A percentile compares a stretch with the other conserved stretches of the same genome.
These are phyloP conservation scores for Mormyrops boulengeri DNA, from an alignment of 2,797 vertebrate species.

Conservation along the genomic window DNA sequence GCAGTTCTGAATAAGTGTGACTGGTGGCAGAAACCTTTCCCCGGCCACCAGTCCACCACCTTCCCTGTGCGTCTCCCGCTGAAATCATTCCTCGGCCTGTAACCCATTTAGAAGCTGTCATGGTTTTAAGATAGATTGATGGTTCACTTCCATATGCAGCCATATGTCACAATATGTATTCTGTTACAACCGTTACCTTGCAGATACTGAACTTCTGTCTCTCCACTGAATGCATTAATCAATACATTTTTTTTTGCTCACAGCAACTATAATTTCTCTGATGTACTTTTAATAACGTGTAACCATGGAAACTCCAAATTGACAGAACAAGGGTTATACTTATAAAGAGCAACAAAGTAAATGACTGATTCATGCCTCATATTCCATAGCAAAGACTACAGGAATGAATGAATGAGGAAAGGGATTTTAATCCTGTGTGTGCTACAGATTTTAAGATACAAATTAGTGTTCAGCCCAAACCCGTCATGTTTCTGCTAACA, in stretches of 20 bases:
- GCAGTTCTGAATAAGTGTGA: neutral
- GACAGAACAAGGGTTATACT: neutral
- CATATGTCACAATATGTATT: constrained; percentile 14
- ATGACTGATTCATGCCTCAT: neutral
- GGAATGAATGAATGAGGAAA: neutral
- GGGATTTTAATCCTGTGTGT: neutral
- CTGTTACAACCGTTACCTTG: neutral
- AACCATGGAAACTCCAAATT: neutral
- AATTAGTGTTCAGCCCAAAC: neutral
- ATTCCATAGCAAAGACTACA: neutral
- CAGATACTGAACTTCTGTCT: neutral
- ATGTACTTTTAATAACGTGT: neutral
- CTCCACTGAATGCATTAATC: neutral
- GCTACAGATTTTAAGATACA: neutral
- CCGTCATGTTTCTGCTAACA: neutral
- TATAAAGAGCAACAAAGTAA: neutral
- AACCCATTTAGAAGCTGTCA: constrained; percentile 3
- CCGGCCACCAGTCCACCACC: neutral
- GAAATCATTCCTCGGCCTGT: neutral
- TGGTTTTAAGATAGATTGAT: constrained; percentile 1
- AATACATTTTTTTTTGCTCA: neutral
- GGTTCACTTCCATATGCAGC: neutral
- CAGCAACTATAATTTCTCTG: neutral
- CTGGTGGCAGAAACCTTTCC: neutral
- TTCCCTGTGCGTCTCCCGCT: neutral